Evolutionary conservation across 2,888 invertebrate species (phyloP).

Genomic region (Cynaeus angustus): DNA sequence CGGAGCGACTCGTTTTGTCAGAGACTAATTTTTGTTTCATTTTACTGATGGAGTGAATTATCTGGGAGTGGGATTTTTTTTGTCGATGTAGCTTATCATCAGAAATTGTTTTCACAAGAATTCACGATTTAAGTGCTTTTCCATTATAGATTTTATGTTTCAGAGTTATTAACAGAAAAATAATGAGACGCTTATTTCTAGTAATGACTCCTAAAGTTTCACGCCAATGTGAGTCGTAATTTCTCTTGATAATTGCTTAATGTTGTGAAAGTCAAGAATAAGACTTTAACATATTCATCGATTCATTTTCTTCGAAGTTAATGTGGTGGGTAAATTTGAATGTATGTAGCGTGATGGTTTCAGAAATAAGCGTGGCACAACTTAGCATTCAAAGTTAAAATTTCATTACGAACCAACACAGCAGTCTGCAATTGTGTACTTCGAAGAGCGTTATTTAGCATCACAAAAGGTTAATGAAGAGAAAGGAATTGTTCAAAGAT

Average conservation of each 20-base stretch:
- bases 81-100: constrained; percentile 11
- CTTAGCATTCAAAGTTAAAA: constrained; percentile 42
- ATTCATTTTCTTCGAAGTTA: constrained; percentile 2
- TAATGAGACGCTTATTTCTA: constrained; percentile 1
- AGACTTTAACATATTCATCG: constrained; percentile 2
- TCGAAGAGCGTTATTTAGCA: constrained; percentile 45
- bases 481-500: constrained; percentile 45
- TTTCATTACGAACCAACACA: constrained; percentile 42
- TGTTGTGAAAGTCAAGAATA: neutral
- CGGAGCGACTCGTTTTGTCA: neutral
- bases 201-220: neutral
- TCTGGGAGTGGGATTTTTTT: constrained; percentile 6
- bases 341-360: constrained; percentile 8
- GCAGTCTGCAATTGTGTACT: constrained; percentile 44
- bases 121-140: constrained; percentile 33
- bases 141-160: constrained; percentile 28
- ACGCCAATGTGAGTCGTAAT: neutral
- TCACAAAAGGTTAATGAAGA: constrained; percentile 52
- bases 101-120: constrained; percentile 23
- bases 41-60: constrained; percentile 9
- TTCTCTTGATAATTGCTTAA: constrained; percentile 7
- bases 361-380: constrained; percentile 16
- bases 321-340: neutral
- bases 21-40: constrained; percentile 4
- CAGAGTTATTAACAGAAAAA: neutral